phyloP scores from a whole-genome alignment of 2,888 invertebrate genomes.

The Mechanitis messenoides region DNA sequence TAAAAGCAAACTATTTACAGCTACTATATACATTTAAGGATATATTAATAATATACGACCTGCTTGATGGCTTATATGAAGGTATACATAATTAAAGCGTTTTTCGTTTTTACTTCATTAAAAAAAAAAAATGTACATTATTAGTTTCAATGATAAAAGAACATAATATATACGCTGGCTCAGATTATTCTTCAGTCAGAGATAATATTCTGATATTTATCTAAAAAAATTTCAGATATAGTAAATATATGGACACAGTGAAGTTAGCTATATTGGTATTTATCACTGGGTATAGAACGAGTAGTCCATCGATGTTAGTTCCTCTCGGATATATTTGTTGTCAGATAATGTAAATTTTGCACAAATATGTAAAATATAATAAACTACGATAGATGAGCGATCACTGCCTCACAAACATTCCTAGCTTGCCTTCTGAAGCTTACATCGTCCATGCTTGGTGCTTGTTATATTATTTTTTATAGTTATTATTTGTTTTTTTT shows the following conservation, averaged over 20 bases:
- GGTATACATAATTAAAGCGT: background rate
- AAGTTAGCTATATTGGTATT: background rate
- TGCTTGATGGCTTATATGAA: constrained; percentile 1
- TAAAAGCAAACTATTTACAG: too few relatives aligned
- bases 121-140: background rate
- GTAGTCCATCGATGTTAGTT: constrained; percentile 5
- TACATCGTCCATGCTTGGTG: constrained; percentile 68
- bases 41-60: background rate
- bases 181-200: constrained; percentile 12
- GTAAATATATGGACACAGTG: background rate
- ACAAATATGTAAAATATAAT: constrained; percentile 35
- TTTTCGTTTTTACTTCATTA: background rate
- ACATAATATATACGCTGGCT: background rate
- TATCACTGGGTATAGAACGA: background rate
- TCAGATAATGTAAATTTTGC: constrained; percentile 32
- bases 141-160: background rate
- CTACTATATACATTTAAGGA: constrained; percentile 8
- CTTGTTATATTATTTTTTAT: constrained; percentile 60
- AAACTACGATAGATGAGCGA: constrained; percentile 58
- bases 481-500: constrained; percentile 52
- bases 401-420: constrained; percentile 77
- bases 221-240: constrained; percentile 15
- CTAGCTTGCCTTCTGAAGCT: constrained; percentile 71
- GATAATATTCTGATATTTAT: constrained; percentile 21
- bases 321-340: constrained; percentile 9